Conservation (phyloP, 2,888 invertebrate species). For the Teleiodes luculella region DNA sequence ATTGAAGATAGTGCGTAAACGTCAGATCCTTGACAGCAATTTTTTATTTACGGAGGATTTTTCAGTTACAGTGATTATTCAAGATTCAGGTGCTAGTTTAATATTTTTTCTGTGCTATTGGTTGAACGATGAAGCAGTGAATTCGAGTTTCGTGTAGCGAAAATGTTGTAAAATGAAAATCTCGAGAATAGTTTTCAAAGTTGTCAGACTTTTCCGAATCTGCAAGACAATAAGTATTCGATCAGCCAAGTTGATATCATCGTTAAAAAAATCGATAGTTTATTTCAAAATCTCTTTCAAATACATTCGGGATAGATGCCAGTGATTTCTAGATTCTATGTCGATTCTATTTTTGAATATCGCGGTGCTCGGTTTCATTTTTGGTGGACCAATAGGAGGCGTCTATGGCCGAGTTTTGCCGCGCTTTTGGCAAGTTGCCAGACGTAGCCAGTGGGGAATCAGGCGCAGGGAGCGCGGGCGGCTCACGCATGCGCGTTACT, state of each 20-base stretch:
- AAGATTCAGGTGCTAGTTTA: neutral
- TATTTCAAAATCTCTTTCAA: constrained; percentile 11
- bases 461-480: constrained; percentile 55
- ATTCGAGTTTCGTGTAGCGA: neutral
- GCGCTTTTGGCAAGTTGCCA: constrained; percentile 72
- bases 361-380: constrained; percentile 75
- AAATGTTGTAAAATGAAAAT: neutral
- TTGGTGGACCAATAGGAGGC: constrained; percentile 54
- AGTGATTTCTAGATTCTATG: constrained; percentile 46
- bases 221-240: neutral
- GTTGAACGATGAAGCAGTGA: neutral
- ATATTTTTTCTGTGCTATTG: neutral
- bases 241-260: neutral
- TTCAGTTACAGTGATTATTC: neutral
- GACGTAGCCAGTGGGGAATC: constrained; percentile 56
- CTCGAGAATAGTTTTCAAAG: too few relatives aligned
- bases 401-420: constrained; percentile 56
- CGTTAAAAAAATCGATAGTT: neutral
- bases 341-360: constrained; percentile 74
- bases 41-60: neutral
- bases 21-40: neutral
- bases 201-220: neutral
- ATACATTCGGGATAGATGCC: constrained; percentile 29
- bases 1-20: neutral
- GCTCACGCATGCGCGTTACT: constrained; percentile 41